Evolutionary conservation across 2,888 invertebrate genomes (phyloP).

Genomic region (Thelaira solivaga): DNA sequence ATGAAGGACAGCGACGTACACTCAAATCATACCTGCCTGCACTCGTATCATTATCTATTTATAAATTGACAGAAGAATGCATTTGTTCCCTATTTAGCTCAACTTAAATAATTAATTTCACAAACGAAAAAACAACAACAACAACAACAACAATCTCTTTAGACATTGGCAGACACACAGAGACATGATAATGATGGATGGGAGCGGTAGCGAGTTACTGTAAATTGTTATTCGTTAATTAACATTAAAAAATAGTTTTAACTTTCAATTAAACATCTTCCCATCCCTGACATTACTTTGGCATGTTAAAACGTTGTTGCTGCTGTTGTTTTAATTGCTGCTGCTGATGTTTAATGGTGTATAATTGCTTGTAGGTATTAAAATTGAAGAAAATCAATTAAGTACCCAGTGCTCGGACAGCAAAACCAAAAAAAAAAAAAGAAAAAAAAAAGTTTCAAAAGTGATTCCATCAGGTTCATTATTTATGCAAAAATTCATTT

Average conservation of each 20-base stretch:
- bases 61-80: not conserved
- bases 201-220: not conserved
- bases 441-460: not conserved
- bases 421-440: not conserved
- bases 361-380: slow-evolving; percentile 30
- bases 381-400: slow-evolving; percentile 53
- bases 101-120: slow-evolving; percentile 10
- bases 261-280: slow-evolving; percentile 39
- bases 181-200: not conserved
- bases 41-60: slow-evolving; percentile 15
- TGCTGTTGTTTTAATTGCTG: not conserved
- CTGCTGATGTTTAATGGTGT: slow-evolving; percentile 12
- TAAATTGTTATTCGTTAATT: slow-evolving; percentile 30
- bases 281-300: not conserved
- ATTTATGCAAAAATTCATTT: slow-evolving; percentile 59
- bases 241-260: slow-evolving; percentile 42
- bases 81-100: slow-evolving; percentile 5
- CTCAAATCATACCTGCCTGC: not conserved
- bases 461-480: slow-evolving; percentile 33
- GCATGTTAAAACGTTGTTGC: slow-evolving; percentile 12
- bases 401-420: not conserved
- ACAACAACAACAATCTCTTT: too few species aligned
- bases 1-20: not conserved
- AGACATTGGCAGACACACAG: not conserved
- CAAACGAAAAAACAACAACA: too few species aligned